Base-by-base conservation (phyloP, 2,113 vertebrate genomes). In the Colistium nudipinnis region DNA sequence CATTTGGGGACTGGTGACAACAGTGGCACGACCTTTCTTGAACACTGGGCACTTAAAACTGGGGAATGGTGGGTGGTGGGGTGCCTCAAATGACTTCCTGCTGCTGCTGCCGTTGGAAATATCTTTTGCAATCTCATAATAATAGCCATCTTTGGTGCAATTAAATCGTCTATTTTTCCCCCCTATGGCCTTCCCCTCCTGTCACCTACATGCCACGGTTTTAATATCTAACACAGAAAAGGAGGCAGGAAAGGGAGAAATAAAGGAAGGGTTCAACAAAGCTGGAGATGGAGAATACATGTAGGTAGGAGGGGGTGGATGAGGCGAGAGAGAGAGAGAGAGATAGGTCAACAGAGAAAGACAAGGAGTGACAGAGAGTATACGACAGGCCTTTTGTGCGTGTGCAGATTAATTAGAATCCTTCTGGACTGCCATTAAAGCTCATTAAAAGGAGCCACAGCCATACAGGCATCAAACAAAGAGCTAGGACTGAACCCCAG, bases 101-200 rank as follows among this genome's bases (percentile, higher is more conserved):
- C 85, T 80, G 57, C 80, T 56, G 49, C 31, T n/a, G 54, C 30
- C 74, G 75, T 85, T 84, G 76, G 76, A 89, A 92, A 91, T 90
- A 82, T 86, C 87, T 88, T 87, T 87, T 78, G 80, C 86, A 87
- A 88, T 92, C 82, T 82, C 80, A 84, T 90, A 90, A 91, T 91
- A 93, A 93, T 87, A 92, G 88, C 84, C 83, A 87, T 89, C 88
- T 89, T 90, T 91, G 77, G 87, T 87, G 83, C 91, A 92, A 93
- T 93, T 92, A 93, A 91, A 91, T 88, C 84, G 64, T 89, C 80
- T 51, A 81, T 87, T 92, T 88, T 79, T 56, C 28, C 60, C 31
- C 75, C 51, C 35, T 60, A 45, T 67, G 80, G 76, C 76, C 78
- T 88, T 84, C 75, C 83, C 76, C 84, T 84, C 84, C 84, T 89